A percentile compares a stretch with the other conserved stretches of the same genome.
Evolutionary conservation across 2,797 vertebrate genomes (phyloP).

Genomic region (Pogoniulus pusillus): DNA sequence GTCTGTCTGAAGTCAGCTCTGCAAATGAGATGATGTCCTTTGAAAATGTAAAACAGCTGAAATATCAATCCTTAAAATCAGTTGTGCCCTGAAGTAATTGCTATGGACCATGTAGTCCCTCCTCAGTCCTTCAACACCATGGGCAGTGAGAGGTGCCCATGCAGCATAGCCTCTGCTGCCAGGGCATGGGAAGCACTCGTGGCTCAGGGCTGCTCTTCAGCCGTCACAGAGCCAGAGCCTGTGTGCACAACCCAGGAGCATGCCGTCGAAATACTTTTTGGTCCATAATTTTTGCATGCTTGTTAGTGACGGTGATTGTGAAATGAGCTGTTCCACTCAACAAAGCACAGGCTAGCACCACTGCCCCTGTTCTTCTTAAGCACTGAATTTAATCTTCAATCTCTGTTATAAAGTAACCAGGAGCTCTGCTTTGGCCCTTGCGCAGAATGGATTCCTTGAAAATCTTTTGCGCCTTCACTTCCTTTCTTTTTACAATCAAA

Average conservation of each 20-base stretch:
- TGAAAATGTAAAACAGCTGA: neutral
- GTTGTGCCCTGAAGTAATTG: neutral
- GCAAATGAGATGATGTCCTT: neutral
- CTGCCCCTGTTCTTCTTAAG: neutral
- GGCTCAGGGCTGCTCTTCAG: neutral
- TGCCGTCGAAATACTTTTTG: neutral
- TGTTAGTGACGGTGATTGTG: neutral
- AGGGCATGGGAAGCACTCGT: neutral
- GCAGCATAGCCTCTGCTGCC: neutral
- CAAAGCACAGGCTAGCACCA: neutral
- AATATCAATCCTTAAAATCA: neutral
- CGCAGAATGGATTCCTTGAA: neutral
- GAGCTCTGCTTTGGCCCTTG: neutral
- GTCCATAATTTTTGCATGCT: neutral
- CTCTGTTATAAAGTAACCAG: conserved; percentile 22
- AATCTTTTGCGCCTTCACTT: neutral
- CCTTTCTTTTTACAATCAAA: neutral
- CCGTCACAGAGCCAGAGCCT: neutral
- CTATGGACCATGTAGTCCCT: neutral
- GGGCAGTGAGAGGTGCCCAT: neutral
- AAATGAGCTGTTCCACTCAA: neutral
- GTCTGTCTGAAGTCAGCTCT: neutral
- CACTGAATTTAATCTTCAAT: neutral
- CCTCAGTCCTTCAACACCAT: neutral
- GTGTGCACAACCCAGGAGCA: neutral